Percentiles rank a stretch among this genome's conserved stretches.
Evolutionary conservation across 64 coral and sea anemone genomes (phyloP).

Genomic region (Actinia equina): DNA sequence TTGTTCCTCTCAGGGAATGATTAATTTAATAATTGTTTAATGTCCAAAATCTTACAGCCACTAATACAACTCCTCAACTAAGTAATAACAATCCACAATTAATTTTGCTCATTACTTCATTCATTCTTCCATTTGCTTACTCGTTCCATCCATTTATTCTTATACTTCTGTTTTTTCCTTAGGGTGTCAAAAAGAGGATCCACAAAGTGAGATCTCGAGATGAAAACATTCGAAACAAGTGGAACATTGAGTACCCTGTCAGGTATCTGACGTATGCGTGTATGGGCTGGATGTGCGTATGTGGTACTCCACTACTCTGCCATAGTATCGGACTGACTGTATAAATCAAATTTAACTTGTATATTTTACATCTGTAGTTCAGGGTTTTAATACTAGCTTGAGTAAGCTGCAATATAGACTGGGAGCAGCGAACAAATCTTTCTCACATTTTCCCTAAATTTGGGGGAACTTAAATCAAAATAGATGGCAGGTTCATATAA

Average conservation of each 20-base stretch:
- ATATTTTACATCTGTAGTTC: neutral
- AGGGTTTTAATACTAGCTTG: too few species aligned
- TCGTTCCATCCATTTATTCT: neutral
- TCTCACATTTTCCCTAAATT: too few species aligned
- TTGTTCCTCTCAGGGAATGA: neutral
- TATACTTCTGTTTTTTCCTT: neutral
- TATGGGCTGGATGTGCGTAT: conserved; percentile 81
- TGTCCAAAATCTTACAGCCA: too few species aligned
- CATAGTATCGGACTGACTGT: conserved; percentile 68
- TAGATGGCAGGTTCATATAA: too few species aligned
- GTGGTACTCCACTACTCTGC: conserved; percentile 60
- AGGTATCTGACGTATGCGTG: conserved; percentile 77
- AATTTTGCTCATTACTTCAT: too few species aligned
- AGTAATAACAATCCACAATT: too few species aligned
- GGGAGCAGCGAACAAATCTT: too few species aligned
- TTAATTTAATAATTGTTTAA: too few species aligned
- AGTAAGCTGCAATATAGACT: neutral
- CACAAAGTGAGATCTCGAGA: conserved; percentile 51
- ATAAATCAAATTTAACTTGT: conserved; percentile 12
- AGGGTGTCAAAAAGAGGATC: conserved; percentile 53
- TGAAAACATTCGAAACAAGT: conserved; percentile 44
- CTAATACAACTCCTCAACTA: too few species aligned
- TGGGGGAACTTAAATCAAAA: too few species aligned
- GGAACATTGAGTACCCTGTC: conserved; percentile 68
- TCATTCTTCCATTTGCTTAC: neutral